Base-by-base conservation (phyloP, 23 tunicate species). In the Phallusia fumigata region DNA sequence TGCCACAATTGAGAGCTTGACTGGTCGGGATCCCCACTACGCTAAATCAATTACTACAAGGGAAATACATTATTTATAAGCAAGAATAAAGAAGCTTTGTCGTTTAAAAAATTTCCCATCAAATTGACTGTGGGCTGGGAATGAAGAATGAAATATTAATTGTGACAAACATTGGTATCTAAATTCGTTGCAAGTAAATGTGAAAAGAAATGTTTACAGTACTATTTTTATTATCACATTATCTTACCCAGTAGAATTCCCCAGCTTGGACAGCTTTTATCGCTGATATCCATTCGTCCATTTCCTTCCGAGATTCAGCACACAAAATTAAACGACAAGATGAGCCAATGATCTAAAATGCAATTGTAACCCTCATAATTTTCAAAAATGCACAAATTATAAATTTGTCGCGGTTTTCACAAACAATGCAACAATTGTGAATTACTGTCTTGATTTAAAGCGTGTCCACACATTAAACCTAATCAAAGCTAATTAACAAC, bases 271-370 rank as follows among this genome's bases (percentile, higher is more conserved):
- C 95, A 33, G 99, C 94, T 83, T 84, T 88, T 6, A 97, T 89
- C 10, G 99, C 97, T 40, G 95, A 91, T 26, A 97, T 97, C 99
- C 99, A 97, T 75, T 89, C 97, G 58, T 97, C 99, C 99, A 97
- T 97, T 52, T 92, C 95, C 36, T 80, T 85, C 22, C 99, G 90
- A 15, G 92, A 82, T 19, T 89, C 86, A 18, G 97, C 95, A 35
- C 99, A 82, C 3, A 97, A 74, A 32, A 94, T 94, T 28, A 94
- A 49, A 34, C 74, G 82, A 65, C 79, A 75, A 52, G 77, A 80
- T 22, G 98, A 85, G 19, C 95, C 92, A 34, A 94, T 94, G 69
- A 94, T 84, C 98, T 94, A 75, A 31, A 84, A 75, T 12, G 8
- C 32, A 31, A 35, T 3, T 40, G 10, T 3, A 40, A 40, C 47